These are phyloP conservation scores for Procambarus virginalis DNA, from an alignment of 1,140 invertebrate species.

Conservation along the genomic window DNA sequence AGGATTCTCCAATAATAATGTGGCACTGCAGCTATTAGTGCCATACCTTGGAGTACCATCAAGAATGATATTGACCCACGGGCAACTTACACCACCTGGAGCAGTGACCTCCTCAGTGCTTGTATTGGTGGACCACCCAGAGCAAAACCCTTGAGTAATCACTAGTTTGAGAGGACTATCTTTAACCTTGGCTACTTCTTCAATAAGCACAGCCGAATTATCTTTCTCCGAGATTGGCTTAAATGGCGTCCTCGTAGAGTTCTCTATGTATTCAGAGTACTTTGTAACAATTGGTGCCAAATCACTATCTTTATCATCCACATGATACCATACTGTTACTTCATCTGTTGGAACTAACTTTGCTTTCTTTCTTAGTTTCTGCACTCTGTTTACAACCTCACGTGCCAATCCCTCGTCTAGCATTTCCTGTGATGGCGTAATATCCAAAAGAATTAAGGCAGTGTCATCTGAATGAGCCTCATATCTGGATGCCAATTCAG, in stretches of 20 bases:
- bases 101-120: conserved; percentile 21
- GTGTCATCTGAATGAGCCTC: conserved; percentile 93
- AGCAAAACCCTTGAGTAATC: conserved; percentile 68
- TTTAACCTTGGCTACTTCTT: conserved; percentile 78
- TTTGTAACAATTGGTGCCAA: conserved; percentile 82
- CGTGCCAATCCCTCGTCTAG: conserved; percentile 92
- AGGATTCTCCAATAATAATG: conserved; percentile 85
- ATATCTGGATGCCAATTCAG: conserved; percentile 82
- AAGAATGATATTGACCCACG: conserved; percentile 79
- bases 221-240: conserved; percentile 71
- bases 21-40: conserved; percentile 78
- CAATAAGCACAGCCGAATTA: conserved; percentile 79
- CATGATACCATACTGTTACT: conserved; percentile 87
- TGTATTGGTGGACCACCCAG: conserved; percentile 13
- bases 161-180: conserved; percentile 72
- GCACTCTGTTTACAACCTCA: conserved; percentile 97
- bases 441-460: conserved; percentile 82
- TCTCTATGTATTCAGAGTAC: conserved; percentile 86
- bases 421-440: conserved; percentile 87
- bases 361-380: conserved; percentile 97
- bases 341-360: conserved; percentile 93
- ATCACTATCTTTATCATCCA: conserved; percentile 78
- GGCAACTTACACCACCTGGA: conserved; percentile 72
- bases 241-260: conserved; percentile 85
- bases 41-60: conserved; percentile 81